Base-by-base conservation (phyloP, 2,888 invertebrate species). In the Cybosia mesomella region DNA sequence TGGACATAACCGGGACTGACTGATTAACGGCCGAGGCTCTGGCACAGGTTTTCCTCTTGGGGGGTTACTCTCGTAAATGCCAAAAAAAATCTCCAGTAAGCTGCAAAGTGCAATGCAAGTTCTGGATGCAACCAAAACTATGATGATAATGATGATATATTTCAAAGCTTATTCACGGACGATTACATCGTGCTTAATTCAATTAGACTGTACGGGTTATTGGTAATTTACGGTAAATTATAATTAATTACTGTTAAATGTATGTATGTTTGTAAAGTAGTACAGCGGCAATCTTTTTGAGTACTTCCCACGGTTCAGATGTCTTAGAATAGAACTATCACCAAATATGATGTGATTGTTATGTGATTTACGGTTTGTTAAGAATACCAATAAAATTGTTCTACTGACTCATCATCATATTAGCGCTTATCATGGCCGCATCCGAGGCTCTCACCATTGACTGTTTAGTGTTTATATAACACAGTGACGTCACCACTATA, bases 211-310 rank as follows among this genome's bases (percentile, higher is more conserved):
- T 24, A 24, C 24, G 55, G 15, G 13, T 24, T 28, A 55, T 22
- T 0, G 8, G 2, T 55, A 55, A 24, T 24, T 55, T 13, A 55
- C 55, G 55, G 55, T 55, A 32, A 1, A n/a, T 7, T n/a, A 9
- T n/a, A 21, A 67, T 39, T 39, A 21, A 68, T 62, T 49, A 24
- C 34, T 58, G 43, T 59, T 24, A 39, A 24, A 7, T 39, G n/a
- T 49, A 49, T 11, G 43, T 61, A 49, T 60, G 59, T 55, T 53
- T 64, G 36, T 58, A 36, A 68, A 68, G 55, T 68, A 60, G 61
- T 32, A 60, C 68, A 65, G 43, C 66, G 69, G 63, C 66, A 63
- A 39, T 70, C 43, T 24, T 63, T 70, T 28, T 53, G 8, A 22
- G 0, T 53, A 24, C 34, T 70, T 66, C 70, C 36, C 70, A 70